Evolutionary conservation across 2,113 vertebrate genomes (phyloP), one percentile per base, ranked within the genome.

Genomic region (Aleadryas rufinucha): DNA sequence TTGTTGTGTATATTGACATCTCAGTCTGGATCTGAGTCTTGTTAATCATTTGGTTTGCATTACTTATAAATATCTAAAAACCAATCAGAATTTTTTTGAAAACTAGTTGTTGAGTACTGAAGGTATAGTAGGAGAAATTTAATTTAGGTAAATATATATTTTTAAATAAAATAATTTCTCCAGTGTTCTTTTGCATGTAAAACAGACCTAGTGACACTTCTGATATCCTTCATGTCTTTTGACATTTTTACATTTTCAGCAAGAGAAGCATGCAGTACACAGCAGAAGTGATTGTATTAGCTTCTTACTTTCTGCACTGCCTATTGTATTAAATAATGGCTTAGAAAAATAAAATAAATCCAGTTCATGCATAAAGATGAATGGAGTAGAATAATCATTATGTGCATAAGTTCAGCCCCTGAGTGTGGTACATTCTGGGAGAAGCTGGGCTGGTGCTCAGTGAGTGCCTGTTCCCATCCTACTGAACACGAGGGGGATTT

Each of bases 281-380:
- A 86, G 84, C 76, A 81, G 71, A 80, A 84, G 69, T 23, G 60
- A 93, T 86, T 84, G 83, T 81, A 78, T 97, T 96, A 80, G 56
- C 72, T 96, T 59, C 92, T 96, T 92, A 79, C 61, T 88, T 93
- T 91, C 87, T 92, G 56, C 93, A 81, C 64, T 70, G 79, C 87
- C 82, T 96, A 72, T 80, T 94, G 79, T 93, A 68, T 92, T 93
- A 94, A 97, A 94, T 78, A 97, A 84, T 79, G 83, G 79, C 85
- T 87, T 84, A 86, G 93, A 86, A 93, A 93, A 94, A 86, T 33
- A 96, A 92, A 95, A 89, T 93, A 96, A 96, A 95, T 89, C 76
- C 80, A 92, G 68, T 87, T 90, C 79, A 87, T 90, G 83, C 88
- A 95, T 96, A 96, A 92, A 96, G 79, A 90, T 91, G 93, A 84